A percentile compares a stretch with the other conserved stretches of the same genome.
phyloP scores from a whole-genome alignment of 2,113 vertebrate species.

The Nicator chloris region DNA sequence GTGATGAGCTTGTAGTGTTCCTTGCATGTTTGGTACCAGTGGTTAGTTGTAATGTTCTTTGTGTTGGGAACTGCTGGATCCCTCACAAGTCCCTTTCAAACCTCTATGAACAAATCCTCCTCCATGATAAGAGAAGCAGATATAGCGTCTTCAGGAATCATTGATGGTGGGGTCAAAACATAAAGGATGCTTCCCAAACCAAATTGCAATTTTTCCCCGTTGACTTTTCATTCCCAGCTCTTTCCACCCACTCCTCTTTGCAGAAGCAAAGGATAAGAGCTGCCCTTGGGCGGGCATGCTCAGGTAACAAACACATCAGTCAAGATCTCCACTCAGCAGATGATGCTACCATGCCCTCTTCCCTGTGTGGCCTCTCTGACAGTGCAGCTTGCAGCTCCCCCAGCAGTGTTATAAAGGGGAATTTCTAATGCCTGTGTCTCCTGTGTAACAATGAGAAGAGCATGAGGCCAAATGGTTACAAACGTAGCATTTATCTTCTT shows the following conservation, averaged over 20 bases:
- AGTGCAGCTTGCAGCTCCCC: background rate
- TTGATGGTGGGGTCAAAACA: background rate
- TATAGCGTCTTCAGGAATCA: background rate
- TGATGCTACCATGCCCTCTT: background rate
- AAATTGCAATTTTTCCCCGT: background rate
- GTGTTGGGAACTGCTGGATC: constrained; percentile 65
- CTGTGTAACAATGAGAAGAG: background rate
- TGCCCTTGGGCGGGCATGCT: background rate
- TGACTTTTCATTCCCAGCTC: background rate
- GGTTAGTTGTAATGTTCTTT: background rate
- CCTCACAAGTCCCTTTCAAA: constrained; percentile 70
- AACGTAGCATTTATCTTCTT: background rate
- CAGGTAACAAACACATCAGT: background rate
- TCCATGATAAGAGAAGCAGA: constrained; percentile 56
- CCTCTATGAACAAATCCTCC: constrained; percentile 68
- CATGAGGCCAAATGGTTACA: background rate
- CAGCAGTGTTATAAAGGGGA: background rate
- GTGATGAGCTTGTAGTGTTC: background rate
- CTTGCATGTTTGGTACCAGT: background rate
- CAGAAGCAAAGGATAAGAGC: background rate
- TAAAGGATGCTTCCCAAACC: background rate
- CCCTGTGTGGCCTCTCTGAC: background rate
- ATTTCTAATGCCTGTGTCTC: background rate
- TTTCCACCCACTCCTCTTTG: background rate
- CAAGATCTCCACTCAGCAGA: background rate